Evolutionary conservation across 2,888 invertebrate genomes (phyloP), one percentile per base, ranked within the genome.

Genomic region (Eristalis intricaria): DNA sequence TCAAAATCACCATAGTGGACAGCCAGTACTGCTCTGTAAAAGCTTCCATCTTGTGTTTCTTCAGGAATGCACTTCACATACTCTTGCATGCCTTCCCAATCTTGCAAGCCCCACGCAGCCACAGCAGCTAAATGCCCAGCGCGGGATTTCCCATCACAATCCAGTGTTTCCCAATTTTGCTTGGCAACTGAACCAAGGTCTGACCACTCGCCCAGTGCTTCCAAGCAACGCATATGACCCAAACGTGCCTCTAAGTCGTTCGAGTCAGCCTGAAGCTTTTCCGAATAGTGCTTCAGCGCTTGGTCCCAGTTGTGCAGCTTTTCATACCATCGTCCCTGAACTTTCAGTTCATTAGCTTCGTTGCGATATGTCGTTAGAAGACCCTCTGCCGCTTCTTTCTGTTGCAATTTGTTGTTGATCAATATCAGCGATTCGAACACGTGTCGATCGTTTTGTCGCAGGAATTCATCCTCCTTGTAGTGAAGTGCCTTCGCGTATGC

Each of bases 281-380:
- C 96, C 68, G 96, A 95, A 90, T 99, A 99, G 0, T 98, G 95
- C 86, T 96, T 95, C 60, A 99, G 94, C 0, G 99, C 99, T 91
- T 98, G 98, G 90, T 99, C 98, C 99, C 99, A 99, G 91, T 99
- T 98, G 93, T 99, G 99, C 1, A 99, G 94, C 93, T 99, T 99
- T 92, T 99, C 99, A 92, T 99, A 99, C 99, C 99, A 99, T 8
- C 98, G 95, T 65, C 99, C 98, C 92, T 97, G 96, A 92, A 92
- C 93, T 56, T 93, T 93, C 4, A 92, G 94, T 19, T 95, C 94
- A 89, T 95, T 95, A 0, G 95, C 95, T 0, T 95, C 95, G 87
- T 95, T 96, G 32, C 96, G 95, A 90, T 97, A 95, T 23, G 95
- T 96, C 95, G 97, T 97, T 4, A 99, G 93, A 1, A 98, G 93